phyloP scores from a whole-genome alignment of 2,113 vertebrate genomes.

The Equus quagga region DNA sequence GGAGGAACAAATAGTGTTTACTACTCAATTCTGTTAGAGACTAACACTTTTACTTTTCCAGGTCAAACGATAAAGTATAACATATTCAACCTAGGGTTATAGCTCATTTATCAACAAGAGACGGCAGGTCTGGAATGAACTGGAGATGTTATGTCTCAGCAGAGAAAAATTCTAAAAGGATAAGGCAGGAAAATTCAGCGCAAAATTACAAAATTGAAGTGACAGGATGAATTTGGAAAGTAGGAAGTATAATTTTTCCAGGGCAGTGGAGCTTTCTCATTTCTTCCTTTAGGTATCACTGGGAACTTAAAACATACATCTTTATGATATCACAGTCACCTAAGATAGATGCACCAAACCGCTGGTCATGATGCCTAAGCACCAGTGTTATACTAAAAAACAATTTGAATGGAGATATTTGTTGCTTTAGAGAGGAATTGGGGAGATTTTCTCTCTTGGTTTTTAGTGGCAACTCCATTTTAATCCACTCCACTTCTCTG shows the following conservation, averaged over 20 bases:
- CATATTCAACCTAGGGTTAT: background rate
- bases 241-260: background rate
- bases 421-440: background rate
- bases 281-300: background rate
- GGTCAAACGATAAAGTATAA: constrained; percentile 29
- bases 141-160: background rate
- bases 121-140: background rate
- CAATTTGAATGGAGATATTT: background rate
- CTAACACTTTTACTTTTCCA: background rate
- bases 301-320: background rate
- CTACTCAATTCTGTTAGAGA: background rate
- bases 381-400: background rate
- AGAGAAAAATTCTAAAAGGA: constrained; percentile 10
- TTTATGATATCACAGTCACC: background rate
- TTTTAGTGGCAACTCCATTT: background rate
- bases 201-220: constrained; percentile 18
- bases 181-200: background rate
- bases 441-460: background rate
- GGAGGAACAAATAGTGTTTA: background rate
- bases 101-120: background rate
- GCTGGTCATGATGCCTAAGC: background rate
- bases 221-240: constrained; percentile 23
- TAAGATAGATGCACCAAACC: background rate
- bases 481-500: background rate
- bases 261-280: background rate